Conservation (phyloP, 2,113 vertebrate genomes). For the Protobothrops mucrosquamatus region DNA sequence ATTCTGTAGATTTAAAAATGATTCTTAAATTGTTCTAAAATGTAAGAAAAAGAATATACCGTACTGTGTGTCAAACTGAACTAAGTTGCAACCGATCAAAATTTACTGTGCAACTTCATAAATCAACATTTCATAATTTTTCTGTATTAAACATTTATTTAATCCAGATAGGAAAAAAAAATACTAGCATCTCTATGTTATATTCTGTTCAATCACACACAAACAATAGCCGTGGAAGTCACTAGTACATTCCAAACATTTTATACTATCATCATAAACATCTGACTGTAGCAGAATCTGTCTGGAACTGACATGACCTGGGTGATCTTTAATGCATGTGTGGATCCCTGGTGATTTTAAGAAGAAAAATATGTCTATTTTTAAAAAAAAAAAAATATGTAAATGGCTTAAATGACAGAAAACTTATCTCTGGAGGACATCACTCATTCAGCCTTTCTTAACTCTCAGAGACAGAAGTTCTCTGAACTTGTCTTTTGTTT, state of each 20-base stretch:
- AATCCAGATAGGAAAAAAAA: conserved; percentile 4
- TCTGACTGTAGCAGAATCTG: conserved; percentile 66
- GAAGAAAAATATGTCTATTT: conserved; percentile 48
- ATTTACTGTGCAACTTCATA: neutral
- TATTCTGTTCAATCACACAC: conserved; percentile 51
- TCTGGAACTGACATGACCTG: conserved; percentile 63
- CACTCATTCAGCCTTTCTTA: conserved; percentile 66
- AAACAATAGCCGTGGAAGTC: conserved; percentile 66
- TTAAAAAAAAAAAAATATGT: conserved; percentile 64
- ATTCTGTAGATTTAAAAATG: conserved; percentile 36
- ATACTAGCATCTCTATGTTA: conserved; percentile 12
- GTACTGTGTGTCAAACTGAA: conserved; percentile 23
- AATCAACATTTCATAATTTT: conserved; percentile 7
- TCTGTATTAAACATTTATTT: conserved; percentile 15
- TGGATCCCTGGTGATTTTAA: conserved; percentile 70
- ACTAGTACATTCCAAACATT: conserved; percentile 73
- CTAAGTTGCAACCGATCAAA: neutral
- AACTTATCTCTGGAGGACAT: conserved; percentile 73
- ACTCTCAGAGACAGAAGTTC: conserved; percentile 64
- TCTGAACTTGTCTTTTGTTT: conserved; percentile 68
- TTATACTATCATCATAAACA: conserved; percentile 76
- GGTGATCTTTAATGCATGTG: conserved; percentile 70
- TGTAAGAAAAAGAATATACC: conserved; percentile 26
- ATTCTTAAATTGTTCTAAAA: neutral
- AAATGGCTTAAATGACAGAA: conserved; percentile 79